These are phyloP conservation scores for Poecilia wingei DNA, from an alignment of 2,797 vertebrate species.

Conservation along the genomic window DNA sequence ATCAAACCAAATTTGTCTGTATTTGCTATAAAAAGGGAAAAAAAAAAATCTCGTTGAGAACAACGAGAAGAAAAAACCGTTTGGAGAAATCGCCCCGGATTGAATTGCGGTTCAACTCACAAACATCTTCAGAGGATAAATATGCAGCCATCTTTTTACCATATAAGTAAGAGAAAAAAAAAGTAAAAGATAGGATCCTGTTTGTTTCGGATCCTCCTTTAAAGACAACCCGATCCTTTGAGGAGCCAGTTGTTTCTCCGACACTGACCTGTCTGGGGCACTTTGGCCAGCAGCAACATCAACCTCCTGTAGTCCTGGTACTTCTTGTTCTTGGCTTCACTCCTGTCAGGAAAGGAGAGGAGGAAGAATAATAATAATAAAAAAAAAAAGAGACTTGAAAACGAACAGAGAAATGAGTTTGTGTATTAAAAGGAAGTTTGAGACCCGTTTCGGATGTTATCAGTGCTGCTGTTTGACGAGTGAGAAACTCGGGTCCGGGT, in stretches of 20 bases:
- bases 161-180: not conserved
- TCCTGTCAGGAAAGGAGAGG: constrained; percentile 56
- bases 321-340: constrained; percentile 58
- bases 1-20: not conserved
- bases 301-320: constrained; percentile 75
- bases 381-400: constrained; percentile 7
- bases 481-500: not conserved
- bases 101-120: constrained; percentile 1
- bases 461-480: not conserved
- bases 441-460: not conserved
- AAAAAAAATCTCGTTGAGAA: not conserved
- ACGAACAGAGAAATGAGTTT: not conserved
- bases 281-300: constrained; percentile 77
- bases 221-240: not conserved
- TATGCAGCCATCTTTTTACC: constrained; percentile 10
- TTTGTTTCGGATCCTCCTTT: constrained; percentile 20
- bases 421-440: constrained; percentile 1
- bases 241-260: constrained; percentile 16
- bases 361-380: not conserved
- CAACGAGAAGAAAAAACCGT: not conserved
- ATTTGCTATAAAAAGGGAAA: not conserved
- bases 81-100: not conserved
- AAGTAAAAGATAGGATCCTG: not conserved
- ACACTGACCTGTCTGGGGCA: constrained; percentile 88
- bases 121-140: constrained; percentile 29